Evolutionary conservation across 2,888 invertebrate species (phyloP), one percentile per base, ranked within the genome.

Genomic region (Ectemnius cavifrons): DNA sequence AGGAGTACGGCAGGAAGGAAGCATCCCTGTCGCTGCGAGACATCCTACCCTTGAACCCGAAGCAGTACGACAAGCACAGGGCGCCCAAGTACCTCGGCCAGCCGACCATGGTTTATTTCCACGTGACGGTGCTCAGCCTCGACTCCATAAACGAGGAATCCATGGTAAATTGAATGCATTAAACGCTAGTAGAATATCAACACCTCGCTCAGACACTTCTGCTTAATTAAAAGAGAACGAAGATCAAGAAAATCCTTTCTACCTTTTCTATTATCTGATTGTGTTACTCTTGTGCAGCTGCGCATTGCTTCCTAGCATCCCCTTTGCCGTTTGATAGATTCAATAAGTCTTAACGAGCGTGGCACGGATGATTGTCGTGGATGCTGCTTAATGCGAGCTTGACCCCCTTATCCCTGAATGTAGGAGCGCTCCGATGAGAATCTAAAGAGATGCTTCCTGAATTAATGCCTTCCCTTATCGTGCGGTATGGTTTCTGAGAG

Each of bases 61-160:
- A 97, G 91, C 94, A 95, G 79, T 97, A 97, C 87, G 97, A 97
- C 90, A 97, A 97, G 92, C 97, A 97, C 92, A 93, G 96, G 75
- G 96, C 97, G 0, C 97, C 97, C 0, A 97, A 97, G 91, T 93
- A 95, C 67, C 92, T 96, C 85, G 97, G 96, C 0, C 96, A 97
- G 89, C 96, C 97, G 2, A 97, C 97, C 0, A 93, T 96, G 60
- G 97, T 97, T 52, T 97, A 97, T 90, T 97, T 97, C 88, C 97
- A 97, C 88, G 97, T 97, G 63, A 97, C 97, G 8, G 97, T 97
- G 1, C 92, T 97, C 74, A 97, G 97, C 62, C 92, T 98, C 83
- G 97, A 98, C 92, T 97, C 97, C n/a, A 97, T 98, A 80, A 97
- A 98, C 89, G 98, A 98, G 90, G 97, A 97, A 91, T 97, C 97